Percentiles rank a stretch among this genome's conserved stretches.
Evolutionary conservation across 2,113 vertebrate species (phyloP).

Genomic region (Lipophrys pholis): DNA sequence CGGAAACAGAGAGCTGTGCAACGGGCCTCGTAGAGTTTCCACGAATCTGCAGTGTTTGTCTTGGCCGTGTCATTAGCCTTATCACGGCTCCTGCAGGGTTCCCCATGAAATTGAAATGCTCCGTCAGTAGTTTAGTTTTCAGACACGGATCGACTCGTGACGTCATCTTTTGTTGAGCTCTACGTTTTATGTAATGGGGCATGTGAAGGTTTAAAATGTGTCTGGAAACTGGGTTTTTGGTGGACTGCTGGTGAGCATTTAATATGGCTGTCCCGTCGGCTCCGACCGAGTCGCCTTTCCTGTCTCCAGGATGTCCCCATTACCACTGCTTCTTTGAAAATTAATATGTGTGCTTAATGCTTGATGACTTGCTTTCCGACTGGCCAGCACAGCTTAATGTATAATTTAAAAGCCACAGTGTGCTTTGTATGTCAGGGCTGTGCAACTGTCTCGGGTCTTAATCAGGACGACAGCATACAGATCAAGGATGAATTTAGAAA

Average conservation of each 20-base stretch:
- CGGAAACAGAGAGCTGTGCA: slow-evolving; percentile 39
- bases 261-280: slow-evolving; percentile 47
- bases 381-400: slow-evolving; percentile 74
- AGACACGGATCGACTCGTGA: slow-evolving; percentile 50
- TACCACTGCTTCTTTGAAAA: slow-evolving; percentile 76
- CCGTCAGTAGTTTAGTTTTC: slow-evolving; percentile 47
- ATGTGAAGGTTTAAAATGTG: too few relatives aligned
- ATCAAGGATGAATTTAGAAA: slow-evolving; percentile 63
- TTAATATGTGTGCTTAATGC: slow-evolving; percentile 81
- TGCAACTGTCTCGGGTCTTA: slow-evolving; percentile 73
- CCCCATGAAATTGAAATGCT: slow-evolving; percentile 70
- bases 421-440: slow-evolving; percentile 71
- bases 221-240: slow-evolving; percentile 8
- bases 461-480: slow-evolving; percentile 67
- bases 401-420: slow-evolving; percentile 79
- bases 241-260: slow-evolving; percentile 26
- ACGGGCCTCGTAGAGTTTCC: slow-evolving; percentile 43
- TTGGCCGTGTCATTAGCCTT: slow-evolving; percentile 65
- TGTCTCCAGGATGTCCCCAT: slow-evolving; percentile 71
- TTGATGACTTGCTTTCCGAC: slow-evolving; percentile 81
- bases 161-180: slow-evolving; percentile 19
- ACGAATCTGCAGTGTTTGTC: slow-evolving; percentile 55
- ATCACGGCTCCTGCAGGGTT: slow-evolving; percentile 65
- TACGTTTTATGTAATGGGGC: slow-evolving; percentile 17
- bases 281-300: slow-evolving; percentile 47